A percentile compares a stretch with the other conserved stretches of the same genome.
phyloP scores from a whole-genome alignment of 2,888 invertebrate species.

The Agrotis clavis region DNA sequence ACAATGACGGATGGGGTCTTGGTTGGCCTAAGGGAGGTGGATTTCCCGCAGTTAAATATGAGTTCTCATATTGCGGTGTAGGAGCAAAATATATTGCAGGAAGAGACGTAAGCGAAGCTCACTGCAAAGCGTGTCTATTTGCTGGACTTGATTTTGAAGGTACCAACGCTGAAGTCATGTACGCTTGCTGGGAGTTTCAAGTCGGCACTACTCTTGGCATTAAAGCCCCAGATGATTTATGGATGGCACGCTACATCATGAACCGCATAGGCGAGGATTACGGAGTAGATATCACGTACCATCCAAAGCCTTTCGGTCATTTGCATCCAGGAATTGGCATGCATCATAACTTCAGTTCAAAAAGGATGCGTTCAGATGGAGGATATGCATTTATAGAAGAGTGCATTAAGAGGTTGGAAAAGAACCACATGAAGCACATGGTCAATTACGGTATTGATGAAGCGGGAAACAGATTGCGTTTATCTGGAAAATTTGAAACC shows the following conservation, averaged over 20 bases:
- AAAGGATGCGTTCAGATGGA: slow-evolving; percentile 95
- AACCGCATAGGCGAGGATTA: slow-evolving; percentile 96
- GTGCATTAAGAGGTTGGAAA: slow-evolving; percentile 97
- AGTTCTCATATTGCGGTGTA: slow-evolving; percentile 97
- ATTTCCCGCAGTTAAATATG: slow-evolving; percentile 97
- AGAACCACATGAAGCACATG: slow-evolving; percentile 97
- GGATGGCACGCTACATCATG: slow-evolving; percentile 96
- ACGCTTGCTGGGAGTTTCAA: slow-evolving; percentile 97
- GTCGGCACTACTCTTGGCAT: slow-evolving; percentile 97
- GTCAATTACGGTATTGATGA: slow-evolving; percentile 97
- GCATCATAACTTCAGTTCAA: slow-evolving; percentile 97
- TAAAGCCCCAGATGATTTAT: slow-evolving; percentile 95
- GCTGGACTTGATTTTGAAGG: slow-evolving; percentile 98
- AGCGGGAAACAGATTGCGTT: slow-evolving; percentile 97
- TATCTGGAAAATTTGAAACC: slow-evolving; percentile 98
- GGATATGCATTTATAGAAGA: slow-evolving; percentile 94
- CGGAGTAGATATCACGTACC: slow-evolving; percentile 93
- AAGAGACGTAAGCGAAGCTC: slow-evolving; percentile 97
- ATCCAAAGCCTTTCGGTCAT: slow-evolving; percentile 94
- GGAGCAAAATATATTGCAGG: slow-evolving; percentile 98
- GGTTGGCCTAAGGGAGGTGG: slow-evolving; percentile 98
- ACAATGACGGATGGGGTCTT: slow-evolving; percentile 96
- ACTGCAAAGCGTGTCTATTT: slow-evolving; percentile 95
- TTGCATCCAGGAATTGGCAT: slow-evolving; percentile 97
- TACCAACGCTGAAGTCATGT: slow-evolving; percentile 99